Percentiles rank a stretch among this genome's conserved stretches.
Conservation (phyloP, 2,888 invertebrate species). For the Spisula subtruncata region DNA sequence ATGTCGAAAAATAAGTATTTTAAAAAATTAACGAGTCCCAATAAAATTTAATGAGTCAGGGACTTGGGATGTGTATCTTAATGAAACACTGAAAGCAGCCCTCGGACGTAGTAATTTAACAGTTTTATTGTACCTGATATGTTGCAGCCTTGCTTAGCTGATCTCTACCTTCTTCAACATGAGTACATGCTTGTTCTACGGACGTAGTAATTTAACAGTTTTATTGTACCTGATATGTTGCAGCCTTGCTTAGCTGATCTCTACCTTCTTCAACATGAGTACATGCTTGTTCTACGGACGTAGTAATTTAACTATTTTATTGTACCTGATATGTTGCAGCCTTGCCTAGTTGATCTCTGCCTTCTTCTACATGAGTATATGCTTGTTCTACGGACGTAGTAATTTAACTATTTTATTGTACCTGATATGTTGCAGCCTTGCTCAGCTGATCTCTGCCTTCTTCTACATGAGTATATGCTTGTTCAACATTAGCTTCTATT, state of each 20-base stretch:
- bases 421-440: slow-evolving; percentile 94
- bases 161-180: slow-evolving; percentile 93
- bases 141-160: slow-evolving; percentile 94
- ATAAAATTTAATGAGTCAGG: too few species aligned
- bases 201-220: too few species aligned
- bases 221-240: slow-evolving; percentile 92
- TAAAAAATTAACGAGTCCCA: too few species aligned
- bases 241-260: slow-evolving; percentile 94
- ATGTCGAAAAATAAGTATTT: too few species aligned
- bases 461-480: slow-evolving; percentile 92
- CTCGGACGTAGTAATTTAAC: too few species aligned
- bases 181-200: slow-evolving; percentile 92
- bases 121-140: slow-evolving; percentile 91
- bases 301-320: too few species aligned
- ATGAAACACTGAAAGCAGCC: too few species aligned
- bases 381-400: slow-evolving; percentile 93
- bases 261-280: slow-evolving; percentile 93
- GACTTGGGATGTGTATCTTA: too few species aligned
- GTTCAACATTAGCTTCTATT: slow-evolving; percentile 94
- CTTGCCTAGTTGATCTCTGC: slow-evolving; percentile 93
- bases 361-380: slow-evolving; percentile 93
- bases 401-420: too few species aligned
- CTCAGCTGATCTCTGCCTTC: slow-evolving; percentile 93
- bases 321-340: slow-evolving; percentile 93
- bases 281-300: slow-evolving; percentile 92